These are phyloP conservation scores for Menura novaehollandiae DNA, from an alignment of 2,113 vertebrate species.

Conservation along the genomic window DNA sequence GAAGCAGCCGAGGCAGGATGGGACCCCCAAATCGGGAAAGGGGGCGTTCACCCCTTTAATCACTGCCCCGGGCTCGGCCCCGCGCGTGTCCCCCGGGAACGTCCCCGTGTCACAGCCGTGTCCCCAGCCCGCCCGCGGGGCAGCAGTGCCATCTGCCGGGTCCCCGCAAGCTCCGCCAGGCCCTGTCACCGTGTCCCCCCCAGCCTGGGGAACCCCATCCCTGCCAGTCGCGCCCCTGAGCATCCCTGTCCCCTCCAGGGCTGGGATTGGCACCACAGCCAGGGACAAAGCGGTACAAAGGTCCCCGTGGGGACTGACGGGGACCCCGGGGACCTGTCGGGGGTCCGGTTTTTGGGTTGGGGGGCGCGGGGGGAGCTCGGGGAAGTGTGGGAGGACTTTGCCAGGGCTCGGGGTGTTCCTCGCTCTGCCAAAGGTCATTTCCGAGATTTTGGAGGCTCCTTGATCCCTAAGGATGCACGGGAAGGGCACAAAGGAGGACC, in stretches of 20 bases:
- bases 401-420: neutral
- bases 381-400: no score
- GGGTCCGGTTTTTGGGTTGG: no score
- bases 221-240: neutral
- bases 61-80: no score
- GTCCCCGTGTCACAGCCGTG: neutral
- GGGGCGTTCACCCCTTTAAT: no score
- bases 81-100: neutral
- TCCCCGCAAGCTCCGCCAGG: neutral
- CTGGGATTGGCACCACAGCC: no score
- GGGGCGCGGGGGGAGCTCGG: no score
- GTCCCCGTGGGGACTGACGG: no score
- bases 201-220: neutral
- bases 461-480: neutral
- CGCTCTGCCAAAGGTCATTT: neutral
- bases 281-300: no score
- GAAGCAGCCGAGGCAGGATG: rapidly evolving
- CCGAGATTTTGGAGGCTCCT: neutral
- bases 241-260: neutral
- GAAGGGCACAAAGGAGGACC: no score
- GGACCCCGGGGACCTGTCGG: no score
- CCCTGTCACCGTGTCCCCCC: neutral
- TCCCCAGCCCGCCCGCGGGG: neutral
- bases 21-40: no score
- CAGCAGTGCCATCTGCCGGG: conserved; percentile 44